These are phyloP conservation scores for Lathamus discolor DNA, from an alignment of 2,113 vertebrate species.

Conservation along the genomic window DNA sequence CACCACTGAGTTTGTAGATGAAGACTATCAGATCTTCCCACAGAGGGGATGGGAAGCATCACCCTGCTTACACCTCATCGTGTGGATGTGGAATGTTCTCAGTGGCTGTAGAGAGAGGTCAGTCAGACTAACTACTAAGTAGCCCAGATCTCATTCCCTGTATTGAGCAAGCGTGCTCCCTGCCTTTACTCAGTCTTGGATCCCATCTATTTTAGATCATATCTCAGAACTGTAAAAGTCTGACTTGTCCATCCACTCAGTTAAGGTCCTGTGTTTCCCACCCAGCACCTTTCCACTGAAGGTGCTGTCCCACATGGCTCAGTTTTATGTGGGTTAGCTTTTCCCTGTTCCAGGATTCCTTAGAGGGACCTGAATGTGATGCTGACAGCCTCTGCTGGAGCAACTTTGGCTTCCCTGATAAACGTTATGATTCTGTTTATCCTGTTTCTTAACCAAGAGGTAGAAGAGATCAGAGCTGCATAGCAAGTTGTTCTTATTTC, in stretches of 20 bases:
- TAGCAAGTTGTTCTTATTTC: neutral
- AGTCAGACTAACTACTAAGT: neutral
- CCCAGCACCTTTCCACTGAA: neutral
- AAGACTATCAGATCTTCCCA: neutral
- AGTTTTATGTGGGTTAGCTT: neutral
- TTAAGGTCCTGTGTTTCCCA: neutral
- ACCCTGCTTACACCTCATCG: neutral
- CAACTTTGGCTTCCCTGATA: neutral
- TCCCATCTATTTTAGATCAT: neutral
- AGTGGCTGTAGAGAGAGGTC: neutral
- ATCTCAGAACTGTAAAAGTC: neutral
- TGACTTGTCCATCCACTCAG: neutral
- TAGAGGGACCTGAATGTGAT: neutral
- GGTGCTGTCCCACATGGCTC: accelerated
- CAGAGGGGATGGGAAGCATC: neutral
- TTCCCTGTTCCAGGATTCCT: neutral
- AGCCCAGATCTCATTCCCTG: neutral
- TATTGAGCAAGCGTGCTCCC: neutral
- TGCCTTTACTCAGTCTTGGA: neutral
- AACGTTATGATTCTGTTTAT: neutral
- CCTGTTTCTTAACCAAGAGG: neutral
- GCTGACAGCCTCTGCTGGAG: neutral
- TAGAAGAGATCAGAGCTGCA: neutral
- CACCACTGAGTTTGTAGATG: neutral
- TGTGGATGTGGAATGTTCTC: neutral